Base-by-base conservation (phyloP, 2,113 vertebrate species). In the Pangasianodon hypophthalmus region DNA sequence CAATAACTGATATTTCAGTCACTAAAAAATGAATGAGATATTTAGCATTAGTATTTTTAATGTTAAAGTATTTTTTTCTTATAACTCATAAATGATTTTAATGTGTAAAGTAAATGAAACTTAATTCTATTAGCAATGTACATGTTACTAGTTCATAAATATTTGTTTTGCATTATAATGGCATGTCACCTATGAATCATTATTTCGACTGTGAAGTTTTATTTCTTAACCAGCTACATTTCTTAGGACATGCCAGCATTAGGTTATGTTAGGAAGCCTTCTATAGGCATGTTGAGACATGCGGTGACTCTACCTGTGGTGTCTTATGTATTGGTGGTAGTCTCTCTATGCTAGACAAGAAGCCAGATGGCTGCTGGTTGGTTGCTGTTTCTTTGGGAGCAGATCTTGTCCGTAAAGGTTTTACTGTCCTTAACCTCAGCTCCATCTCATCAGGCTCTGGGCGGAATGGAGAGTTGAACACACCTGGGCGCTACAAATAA, bases 391-490 rank as follows among this genome's bases (percentile, higher is more conserved):
- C 94, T 58, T 84, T 93, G 0, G 13, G 80, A 86, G 92, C 87
- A 1, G 37, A 71, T 46, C 5, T 95, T 77, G 93, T 93, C 32
- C 56, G 90, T 87, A 95, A 91, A 10, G 96, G 97, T 91, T 96
- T 98, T 88, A 96, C 96, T 85, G 95, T 94, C 92, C 29, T 94
- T 90, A 99, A 91, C 64, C 96, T 94, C 88, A 96, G 79, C 89
- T 99, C 98, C 97, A 97, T 97, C 10, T 97, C 97, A 94, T 98
- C 96, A 48, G 98, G 97, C 32, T 87, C 92, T 58, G 92, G 91
- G 91, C 95, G 96, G 93, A 96, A 97, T 0, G 98, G 98, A 0
- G 98, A 99, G 91, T 98, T 99, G 92, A 97, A 99, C 64, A 99
- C 85, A 48, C 98, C 98, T 93, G 97, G 95, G 94, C 96, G 90